Evolutionary conservation across 2,113 vertebrate genomes (phyloP).

Genomic region (Odontophorus gujanensis): DNA sequence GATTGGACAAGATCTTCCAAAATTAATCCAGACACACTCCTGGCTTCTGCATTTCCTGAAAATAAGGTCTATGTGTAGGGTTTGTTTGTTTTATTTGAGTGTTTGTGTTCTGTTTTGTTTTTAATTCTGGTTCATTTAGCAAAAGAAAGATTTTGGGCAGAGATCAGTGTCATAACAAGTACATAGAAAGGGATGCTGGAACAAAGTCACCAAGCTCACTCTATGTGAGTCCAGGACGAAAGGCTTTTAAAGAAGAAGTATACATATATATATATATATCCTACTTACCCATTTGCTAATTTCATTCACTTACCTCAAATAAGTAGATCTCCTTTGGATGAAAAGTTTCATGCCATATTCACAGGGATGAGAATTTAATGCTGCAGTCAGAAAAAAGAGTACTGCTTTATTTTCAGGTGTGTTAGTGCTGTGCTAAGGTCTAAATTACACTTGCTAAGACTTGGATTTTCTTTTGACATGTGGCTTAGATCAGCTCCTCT

Average conservation of each 20-base stretch:
- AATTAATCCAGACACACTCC: not conserved
- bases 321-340: not conserved
- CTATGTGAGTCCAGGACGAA: not conserved
- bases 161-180: not conserved
- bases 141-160: not conserved
- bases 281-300: not conserved
- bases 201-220: not conserved
- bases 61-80: not conserved
- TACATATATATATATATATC: not conserved
- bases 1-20: not conserved
- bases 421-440: not conserved
- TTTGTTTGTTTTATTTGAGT: not conserved
- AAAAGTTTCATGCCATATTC: not conserved
- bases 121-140: not conserved
- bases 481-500: not conserved
- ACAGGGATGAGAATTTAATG: not conserved
- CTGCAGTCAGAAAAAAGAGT: not conserved
- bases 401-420: not conserved
- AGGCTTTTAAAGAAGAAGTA: not conserved
- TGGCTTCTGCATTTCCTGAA: not conserved
- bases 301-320: constrained; percentile 34
- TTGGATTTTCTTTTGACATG: not conserved
- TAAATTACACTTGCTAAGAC: not conserved
- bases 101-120: not conserved
- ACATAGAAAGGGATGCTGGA: not conserved